Conservation (phyloP, 2,888 invertebrate genomes). For the Nasonovia ribisnigri region DNA sequence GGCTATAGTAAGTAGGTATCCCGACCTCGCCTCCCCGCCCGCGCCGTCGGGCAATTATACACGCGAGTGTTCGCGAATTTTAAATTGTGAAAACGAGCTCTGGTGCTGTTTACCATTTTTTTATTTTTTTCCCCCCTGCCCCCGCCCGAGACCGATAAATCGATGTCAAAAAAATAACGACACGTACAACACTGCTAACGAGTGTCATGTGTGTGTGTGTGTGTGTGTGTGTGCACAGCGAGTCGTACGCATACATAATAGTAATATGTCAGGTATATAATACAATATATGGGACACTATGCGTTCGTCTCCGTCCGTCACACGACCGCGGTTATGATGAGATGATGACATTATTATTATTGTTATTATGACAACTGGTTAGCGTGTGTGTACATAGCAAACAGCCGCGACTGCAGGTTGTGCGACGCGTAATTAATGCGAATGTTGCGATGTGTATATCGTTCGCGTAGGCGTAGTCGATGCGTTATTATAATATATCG, state of each 20-base stretch:
- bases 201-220: not conserved
- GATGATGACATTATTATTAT: not conserved
- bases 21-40: not conserved
- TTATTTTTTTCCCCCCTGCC: not conserved
- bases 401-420: no score
- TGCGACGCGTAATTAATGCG: not conserved
- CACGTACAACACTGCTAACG: not conserved
- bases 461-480: not conserved
- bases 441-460: not conserved
- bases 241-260: not conserved
- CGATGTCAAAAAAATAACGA: conserved; percentile 32
- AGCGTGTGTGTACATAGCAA: not conserved
- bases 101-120: conserved; percentile 51
- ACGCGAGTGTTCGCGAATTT: conserved; percentile 61
- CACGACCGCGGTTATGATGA: not conserved
- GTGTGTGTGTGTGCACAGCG: not conserved
- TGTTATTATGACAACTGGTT: conserved; percentile 18
- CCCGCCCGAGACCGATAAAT: conserved; percentile 26
- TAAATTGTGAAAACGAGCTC: conserved; percentile 42
- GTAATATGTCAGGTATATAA: not conserved
- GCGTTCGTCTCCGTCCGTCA: not conserved
- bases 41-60: conserved; percentile 30
- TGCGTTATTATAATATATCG: no score
- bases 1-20: not conserved
- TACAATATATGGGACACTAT: no score